Evolutionary conservation across 2,888 invertebrate genomes (phyloP).

Genomic region (Heliconius hortense): DNA sequence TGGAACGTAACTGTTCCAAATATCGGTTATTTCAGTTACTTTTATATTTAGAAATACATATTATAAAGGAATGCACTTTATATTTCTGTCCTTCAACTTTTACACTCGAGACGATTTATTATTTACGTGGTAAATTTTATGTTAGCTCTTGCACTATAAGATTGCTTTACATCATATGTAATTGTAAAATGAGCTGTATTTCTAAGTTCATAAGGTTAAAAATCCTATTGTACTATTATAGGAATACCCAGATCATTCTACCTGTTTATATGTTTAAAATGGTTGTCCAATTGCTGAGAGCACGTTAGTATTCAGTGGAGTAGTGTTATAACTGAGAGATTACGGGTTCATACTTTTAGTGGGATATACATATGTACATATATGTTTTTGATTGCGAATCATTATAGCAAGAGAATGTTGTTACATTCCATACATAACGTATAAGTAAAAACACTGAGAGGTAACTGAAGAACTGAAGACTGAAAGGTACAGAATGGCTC

Average conservation of each 20-base stretch:
- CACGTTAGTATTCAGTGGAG: background rate
- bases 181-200: slow-evolving; percentile 5
- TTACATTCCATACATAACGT: too few relatives aligned
- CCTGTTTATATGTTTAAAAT: background rate
- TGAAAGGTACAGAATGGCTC: too few relatives aligned
- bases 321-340: too few relatives aligned
- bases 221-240: background rate
- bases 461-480: too few relatives aligned
- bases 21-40: background rate
- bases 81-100: background rate
- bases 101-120: slow-evolving; percentile 1
- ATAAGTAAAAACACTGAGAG: too few relatives aligned
- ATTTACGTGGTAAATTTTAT: slow-evolving; percentile 10
- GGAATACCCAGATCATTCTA: background rate
- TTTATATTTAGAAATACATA: slow-evolving; percentile 3
- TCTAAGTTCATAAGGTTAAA: background rate
- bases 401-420: too few relatives aligned
- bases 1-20: too few relatives aligned
- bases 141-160: slow-evolving; percentile 11
- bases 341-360: background rate
- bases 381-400: too few relatives aligned
- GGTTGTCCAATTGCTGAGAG: background rate
- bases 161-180: slow-evolving; percentile 3
- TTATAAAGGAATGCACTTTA: slow-evolving; percentile 2
- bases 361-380: background rate